Evolutionary conservation across 2,888 invertebrate species (phyloP).

Genomic region (Eristalinus sepulchralis): DNA sequence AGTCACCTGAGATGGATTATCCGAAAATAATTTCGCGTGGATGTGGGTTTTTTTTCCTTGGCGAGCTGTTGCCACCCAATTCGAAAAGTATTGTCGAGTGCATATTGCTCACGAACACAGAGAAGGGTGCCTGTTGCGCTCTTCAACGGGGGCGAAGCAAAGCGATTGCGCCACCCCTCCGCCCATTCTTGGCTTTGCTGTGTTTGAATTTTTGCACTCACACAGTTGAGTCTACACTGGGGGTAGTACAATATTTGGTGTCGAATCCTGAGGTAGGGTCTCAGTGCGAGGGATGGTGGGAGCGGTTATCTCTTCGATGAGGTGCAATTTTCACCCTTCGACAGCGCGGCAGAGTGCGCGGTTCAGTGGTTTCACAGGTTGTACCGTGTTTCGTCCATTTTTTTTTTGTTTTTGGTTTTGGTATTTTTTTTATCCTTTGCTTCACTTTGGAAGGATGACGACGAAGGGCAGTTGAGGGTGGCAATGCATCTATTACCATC

Average conservation of each 20-base stretch:
- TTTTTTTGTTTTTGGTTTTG: not conserved
- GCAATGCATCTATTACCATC: constrained; percentile 31
- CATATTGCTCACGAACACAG: constrained; percentile 14
- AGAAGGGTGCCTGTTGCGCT: constrained; percentile 52
- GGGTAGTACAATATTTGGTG: not conserved
- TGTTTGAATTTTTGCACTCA: constrained; percentile 32
- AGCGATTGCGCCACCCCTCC: constrained; percentile 52
- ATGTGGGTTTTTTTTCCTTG: not conserved
- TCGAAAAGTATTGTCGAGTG: constrained; percentile 33
- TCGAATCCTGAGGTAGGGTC: not conserved
- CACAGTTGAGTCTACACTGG: constrained; percentile 1
- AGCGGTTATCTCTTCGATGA: not conserved
- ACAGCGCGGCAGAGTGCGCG: constrained; percentile 42
- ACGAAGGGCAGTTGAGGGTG: not conserved
- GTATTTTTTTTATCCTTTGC: not conserved
- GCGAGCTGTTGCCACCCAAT: constrained; percentile 55
- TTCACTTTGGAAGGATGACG: not conserved
- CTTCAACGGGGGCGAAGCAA: constrained; percentile 16
- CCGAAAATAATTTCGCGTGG: constrained; percentile 22
- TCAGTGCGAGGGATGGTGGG: not conserved
- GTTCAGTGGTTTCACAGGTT: constrained; percentile 60
- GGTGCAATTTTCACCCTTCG: constrained; percentile 27
- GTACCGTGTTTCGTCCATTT: constrained; percentile 29
- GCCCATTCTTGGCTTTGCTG: not conserved
- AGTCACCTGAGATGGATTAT: constrained; percentile 14